These are phyloP conservation scores for Drosophila subquinaria DNA, from an alignment of 2,888 invertebrate species.

Conservation along the genomic window DNA sequence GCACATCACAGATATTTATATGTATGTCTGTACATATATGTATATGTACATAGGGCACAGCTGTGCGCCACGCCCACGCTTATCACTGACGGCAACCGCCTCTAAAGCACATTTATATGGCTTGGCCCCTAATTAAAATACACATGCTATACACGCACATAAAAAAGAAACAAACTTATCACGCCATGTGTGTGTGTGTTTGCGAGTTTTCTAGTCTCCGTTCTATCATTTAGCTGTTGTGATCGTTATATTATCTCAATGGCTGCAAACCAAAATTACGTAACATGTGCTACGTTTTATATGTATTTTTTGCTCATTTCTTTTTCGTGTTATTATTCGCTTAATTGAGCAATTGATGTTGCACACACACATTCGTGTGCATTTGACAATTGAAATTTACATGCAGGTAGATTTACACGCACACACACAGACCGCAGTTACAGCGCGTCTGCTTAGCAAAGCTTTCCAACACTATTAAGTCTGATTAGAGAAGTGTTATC, in stretches of 20 bases:
- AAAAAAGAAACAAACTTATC: slow-evolving; percentile 19
- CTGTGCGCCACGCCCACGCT: slow-evolving; percentile 59
- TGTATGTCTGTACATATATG: not conserved
- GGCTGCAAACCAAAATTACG: slow-evolving; percentile 46
- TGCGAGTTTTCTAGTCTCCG: slow-evolving; percentile 11
- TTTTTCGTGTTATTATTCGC: slow-evolving; percentile 8
- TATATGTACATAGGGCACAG: slow-evolving; percentile 4
- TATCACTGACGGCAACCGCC: slow-evolving; percentile 52
- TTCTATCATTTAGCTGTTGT: slow-evolving; percentile 25
- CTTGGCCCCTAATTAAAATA: slow-evolving; percentile 36
- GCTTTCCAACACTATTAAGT: slow-evolving; percentile 25
- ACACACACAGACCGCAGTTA: slow-evolving; percentile 10
- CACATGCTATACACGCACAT: slow-evolving; percentile 14
- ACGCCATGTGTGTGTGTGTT: not conserved
- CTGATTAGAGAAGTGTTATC: slow-evolving; percentile 1
- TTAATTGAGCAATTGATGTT: slow-evolving; percentile 26
- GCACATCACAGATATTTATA: not conserved
- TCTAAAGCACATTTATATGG: slow-evolving; percentile 33
- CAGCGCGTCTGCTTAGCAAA: not conserved
- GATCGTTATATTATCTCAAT: slow-evolving; percentile 48
- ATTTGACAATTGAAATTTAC: slow-evolving; percentile 16
- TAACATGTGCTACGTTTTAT: slow-evolving; percentile 41
- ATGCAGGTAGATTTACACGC: slow-evolving; percentile 13
- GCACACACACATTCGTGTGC: not conserved
- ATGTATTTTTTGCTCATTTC: slow-evolving; percentile 17